Base-by-base conservation (phyloP, 1,140 invertebrate genomes). In the Zaprionus ornatus region DNA sequence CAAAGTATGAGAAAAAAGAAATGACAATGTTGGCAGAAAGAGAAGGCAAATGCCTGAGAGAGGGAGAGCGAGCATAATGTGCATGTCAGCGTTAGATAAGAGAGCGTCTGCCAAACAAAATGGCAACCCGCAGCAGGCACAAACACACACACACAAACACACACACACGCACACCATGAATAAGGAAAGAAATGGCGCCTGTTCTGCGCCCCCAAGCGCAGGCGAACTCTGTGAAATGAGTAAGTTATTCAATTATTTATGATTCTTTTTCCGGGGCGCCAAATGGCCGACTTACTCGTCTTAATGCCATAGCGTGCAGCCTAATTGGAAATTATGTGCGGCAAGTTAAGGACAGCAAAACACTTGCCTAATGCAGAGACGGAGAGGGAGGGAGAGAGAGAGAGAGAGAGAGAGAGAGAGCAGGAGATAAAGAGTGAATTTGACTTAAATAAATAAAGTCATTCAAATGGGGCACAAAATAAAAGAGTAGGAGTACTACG, bases 231-330 rank as follows among this genome's bases (percentile, higher is more conserved):
- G 29, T 29, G 60, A 74, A 88, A 84, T 88, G 85, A 88, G 71
- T 85, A 90, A 90, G 68, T 90, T 88, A 90, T 90, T 90, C 82
- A 90, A 90, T 90, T 85, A 90, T 90, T 85, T 85, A 79, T 84
- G 72, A 78, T 84, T 64, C 64, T 40, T 69, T 45, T 45, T 45
- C 40, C 63, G 55, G 55, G 66, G 70, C 80, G 54, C 63, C 83
- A 80, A 88, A 84, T 80, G 78, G 75, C 69, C 70, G 62, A 71
- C 81, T 81, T 70, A 64, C 60, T 74, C 56, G 72, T 72, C 66
- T 77, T 77, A 66, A 73, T 77, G 64, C 62, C 55, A 63, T 59
- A 54, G 74, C 55, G 70, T 77, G 75, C 17, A 15, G 72, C 40
- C 86, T 90, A 85, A 90, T 90, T 85, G 85, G 76, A 65, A 70